Evolutionary conservation across 2,113 vertebrate species (phyloP).

Genomic region (Pachyramphus minor): DNA sequence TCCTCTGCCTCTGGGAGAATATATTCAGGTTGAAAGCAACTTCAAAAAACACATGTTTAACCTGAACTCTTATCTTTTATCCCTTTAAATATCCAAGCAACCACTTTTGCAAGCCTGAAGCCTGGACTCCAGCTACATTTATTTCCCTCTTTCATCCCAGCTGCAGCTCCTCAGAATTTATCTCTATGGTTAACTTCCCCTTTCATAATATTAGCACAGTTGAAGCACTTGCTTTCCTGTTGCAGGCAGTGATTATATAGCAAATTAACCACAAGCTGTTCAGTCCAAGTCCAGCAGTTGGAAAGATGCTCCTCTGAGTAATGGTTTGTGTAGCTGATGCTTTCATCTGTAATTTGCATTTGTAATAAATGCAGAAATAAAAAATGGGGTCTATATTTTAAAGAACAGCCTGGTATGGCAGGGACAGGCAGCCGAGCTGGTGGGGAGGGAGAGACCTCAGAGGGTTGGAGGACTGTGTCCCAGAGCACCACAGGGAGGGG

Average conservation of each 20-base stretch:
- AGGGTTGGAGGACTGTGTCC: constrained; percentile 45
- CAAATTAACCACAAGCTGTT: constrained; percentile 86
- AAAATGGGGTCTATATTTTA: constrained; percentile 61
- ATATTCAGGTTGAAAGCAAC: constrained; percentile 12
- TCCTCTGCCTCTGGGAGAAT: constrained; percentile 17
- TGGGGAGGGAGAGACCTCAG: background rate
- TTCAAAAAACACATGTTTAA: constrained; percentile 57
- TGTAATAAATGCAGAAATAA: constrained; percentile 79
- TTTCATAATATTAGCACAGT: constrained; percentile 83
- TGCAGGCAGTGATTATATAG: constrained; percentile 83
- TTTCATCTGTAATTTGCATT: constrained; percentile 80
- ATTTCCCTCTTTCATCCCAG: constrained; percentile 70
- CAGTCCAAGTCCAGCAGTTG: constrained; percentile 75
- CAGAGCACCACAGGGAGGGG: background rate
- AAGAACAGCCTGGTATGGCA: constrained; percentile 33
- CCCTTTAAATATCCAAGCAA: constrained; percentile 62
- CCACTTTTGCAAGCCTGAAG: constrained; percentile 60
- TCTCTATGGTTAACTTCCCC: constrained; percentile 77
- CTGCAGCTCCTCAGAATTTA: constrained; percentile 68
- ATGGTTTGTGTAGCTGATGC: constrained; percentile 78
- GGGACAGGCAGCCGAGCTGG: background rate
- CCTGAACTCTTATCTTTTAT: constrained; percentile 59
- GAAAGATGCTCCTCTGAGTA: constrained; percentile 80
- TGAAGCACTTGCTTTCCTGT: constrained; percentile 73
- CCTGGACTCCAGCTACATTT: constrained; percentile 58